Base-by-base conservation (phyloP, 1,140 invertebrate genomes). In the Drosophila parabipectinata region DNA sequence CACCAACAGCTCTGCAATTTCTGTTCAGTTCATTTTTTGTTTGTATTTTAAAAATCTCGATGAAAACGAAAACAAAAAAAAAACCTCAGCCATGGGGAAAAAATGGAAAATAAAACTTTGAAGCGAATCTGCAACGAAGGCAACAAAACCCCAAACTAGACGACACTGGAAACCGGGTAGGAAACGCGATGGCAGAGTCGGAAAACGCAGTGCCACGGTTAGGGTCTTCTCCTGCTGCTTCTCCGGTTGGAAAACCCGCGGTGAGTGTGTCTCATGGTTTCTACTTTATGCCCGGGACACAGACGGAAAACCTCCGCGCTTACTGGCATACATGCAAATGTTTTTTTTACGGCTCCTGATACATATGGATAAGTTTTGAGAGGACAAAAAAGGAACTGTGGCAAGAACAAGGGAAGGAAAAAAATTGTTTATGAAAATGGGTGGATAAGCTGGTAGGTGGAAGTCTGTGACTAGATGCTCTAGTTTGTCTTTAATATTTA, bases 401-500 rank as follows among this genome's bases (percentile, higher is more conserved):
- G 34, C 51, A 73, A 37, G 21, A 53, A 21, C 53, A 54, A 32
- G 47, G 41, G 60, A 30, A 28, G 54, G 26, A 28, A 58, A 80
- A 80, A 85, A 81, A 87, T 80, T 68, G 61, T 81, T 77, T 85
- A 85, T 87, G 77, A 85, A 80, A 85, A 61, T 41, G 10, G 12
- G 21, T 0, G 21, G 14, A 10, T n/a, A 59, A 67, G 37, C 52
- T 53, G 10, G 24, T 5, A 4, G 32, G 15, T 28, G 1, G 3
- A 44, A 44, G 3, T 5, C 41, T 7, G 6, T 3, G 15, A 6
- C 2, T 44, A 18, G 9, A 44, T 44, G 41, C 41, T 44, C 14
- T 44, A 18, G 15, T 15, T 44, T 44, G 8, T 32, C 7, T 8
- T 37, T 37, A 37, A 37, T 26, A 5, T 26, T 4, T 26, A 26